Evolutionary conservation across 2,797 vertebrate genomes (phyloP), one percentile per base, ranked within the genome.

Genomic region (Sternarchorhynchus goeldii): DNA sequence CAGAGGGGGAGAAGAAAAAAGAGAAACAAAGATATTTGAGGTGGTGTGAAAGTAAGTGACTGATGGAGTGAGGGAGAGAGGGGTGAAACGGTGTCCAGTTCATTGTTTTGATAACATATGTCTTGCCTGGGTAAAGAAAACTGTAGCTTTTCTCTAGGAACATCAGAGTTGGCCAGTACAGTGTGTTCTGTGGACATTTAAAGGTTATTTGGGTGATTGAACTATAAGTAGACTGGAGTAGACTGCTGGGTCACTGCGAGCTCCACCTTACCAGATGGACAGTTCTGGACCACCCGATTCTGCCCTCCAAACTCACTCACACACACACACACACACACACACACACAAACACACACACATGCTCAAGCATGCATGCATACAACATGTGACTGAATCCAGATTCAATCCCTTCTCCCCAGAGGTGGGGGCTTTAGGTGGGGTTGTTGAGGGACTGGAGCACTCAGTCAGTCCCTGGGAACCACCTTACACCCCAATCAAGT

Each of bases 401-500:
- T 80, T 77, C 83, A 70, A 58, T 75, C 65, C 25, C 72, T 41
- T 65, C 53, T 77, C 68, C 78, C 75, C 55, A 69, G 62, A 62
- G 72, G 31, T 75, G 45, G 53, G 57, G 74, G 72, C 17, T 69
- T 74, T 71, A 55, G 78, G 74, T 80, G 76, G 67, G 20, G 67
- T 8, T 74, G 16, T n/a, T 53, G 76, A 73, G 78, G 57, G 36
- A 75, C 36, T 39, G 66, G 64, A 63, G 73, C 64, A 75, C 63
- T 84, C 82, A 79, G 74, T 81, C 63, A 75, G 86, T 88, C 84
- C 84, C 77, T 83, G 73, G 72, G 82, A 86, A 83, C 88, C 86
- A 82, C 85, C 79, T 89, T 92, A 89, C 84, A 86, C 81, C 84
- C 88, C 89, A 92, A 91, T 93, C 91, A 92, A 84, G 86, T 81